Base-by-base conservation (phyloP, 30 jellyfish, hydroid and myxozoan genomes). In the Aurelia sp. region DNA sequence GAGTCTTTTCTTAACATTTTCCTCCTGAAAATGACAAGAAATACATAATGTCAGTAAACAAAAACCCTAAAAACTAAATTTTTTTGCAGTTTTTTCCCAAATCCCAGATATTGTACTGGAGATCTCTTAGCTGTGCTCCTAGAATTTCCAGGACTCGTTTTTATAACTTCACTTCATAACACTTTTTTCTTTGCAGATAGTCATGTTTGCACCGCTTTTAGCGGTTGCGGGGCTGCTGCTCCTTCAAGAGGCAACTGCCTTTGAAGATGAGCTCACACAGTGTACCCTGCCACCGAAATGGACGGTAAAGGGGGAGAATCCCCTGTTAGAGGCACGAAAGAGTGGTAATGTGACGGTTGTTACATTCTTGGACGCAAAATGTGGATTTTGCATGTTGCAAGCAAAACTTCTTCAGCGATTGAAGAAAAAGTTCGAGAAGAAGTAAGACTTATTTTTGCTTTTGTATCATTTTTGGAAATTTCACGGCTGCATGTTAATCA, bases 281-380 rank as follows among this genome's bases (percentile, higher is more conserved):
- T 83, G 92, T 80, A n/a, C 21, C 41, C 81, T 18, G 44, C 74
- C 92, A 0, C 92, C 92, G 8, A 50, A 59, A 15, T 71, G 83
- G 92, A 40, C 61, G 20, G 74, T 48, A 47, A 27, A 71, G 7
- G 92, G 92, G 16, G 3, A 48, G 4, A 76, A 73, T 40, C 92
- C 95, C 6, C 47, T 86, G 27, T 57, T 27, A 21, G 64, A 75
- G 13, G 83, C 86, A 19, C 53, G 78, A 30, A 63, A 74, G 31
- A 65, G 73, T 41, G 89, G 89, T 31, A 62, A 85, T 23, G 52
- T 74, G 71, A 85, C 95, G 0, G 95, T 85, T 4, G 59, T 70
- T 0, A 84, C 88, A 3, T 31, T 78, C 22, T 61, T 78, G 1
- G 89, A 53, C 35, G 96, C 76, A 33, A 69, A 87, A 18, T 87